Conservation (phyloP, 2,113 vertebrate species). For the Brachyhypopomus occidentalis region DNA sequence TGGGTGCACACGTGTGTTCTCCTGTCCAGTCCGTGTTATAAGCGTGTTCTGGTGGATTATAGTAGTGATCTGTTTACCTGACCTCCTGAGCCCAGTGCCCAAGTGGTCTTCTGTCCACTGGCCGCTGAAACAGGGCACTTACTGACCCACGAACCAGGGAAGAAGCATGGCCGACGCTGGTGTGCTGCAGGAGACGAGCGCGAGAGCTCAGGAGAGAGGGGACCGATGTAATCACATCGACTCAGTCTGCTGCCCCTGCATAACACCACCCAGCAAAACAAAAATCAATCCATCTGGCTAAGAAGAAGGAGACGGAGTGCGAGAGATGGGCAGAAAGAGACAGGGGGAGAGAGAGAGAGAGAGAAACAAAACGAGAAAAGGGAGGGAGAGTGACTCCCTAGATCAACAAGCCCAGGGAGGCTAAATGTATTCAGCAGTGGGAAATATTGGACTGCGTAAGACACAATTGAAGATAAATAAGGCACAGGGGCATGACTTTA, state of each 20-base stretch:
- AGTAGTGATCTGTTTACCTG: constrained; percentile 22
- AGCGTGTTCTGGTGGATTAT: constrained; percentile 30
- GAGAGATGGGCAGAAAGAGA: not conserved
- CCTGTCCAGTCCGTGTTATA: not conserved
- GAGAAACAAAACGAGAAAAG: constrained; percentile 6
- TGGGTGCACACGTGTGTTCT: too few species aligned
- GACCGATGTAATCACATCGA: constrained; percentile 55
- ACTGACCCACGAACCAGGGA: constrained; percentile 44
- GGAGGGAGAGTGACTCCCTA: constrained; percentile 21
- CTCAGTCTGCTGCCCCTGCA: constrained; percentile 43
- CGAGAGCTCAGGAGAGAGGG: constrained; percentile 51
- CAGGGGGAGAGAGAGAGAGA: not conserved
- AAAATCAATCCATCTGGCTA: constrained; percentile 57
- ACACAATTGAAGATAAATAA: constrained; percentile 64
- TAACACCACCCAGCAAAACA: constrained; percentile 51
- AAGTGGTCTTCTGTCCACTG: not conserved
- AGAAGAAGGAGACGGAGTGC: not conserved
- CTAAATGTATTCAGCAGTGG: constrained; percentile 58
- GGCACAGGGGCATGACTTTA: constrained; percentile 59
- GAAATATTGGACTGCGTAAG: constrained; percentile 57
- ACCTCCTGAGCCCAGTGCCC: not conserved
- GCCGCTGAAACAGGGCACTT: constrained; percentile 9
- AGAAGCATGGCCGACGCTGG: constrained; percentile 20
- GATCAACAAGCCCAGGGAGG: constrained; percentile 43
- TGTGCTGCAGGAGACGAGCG: constrained; percentile 38